Conservation (phyloP, 2,888 invertebrate genomes). For the Ormyrus rosae region DNA sequence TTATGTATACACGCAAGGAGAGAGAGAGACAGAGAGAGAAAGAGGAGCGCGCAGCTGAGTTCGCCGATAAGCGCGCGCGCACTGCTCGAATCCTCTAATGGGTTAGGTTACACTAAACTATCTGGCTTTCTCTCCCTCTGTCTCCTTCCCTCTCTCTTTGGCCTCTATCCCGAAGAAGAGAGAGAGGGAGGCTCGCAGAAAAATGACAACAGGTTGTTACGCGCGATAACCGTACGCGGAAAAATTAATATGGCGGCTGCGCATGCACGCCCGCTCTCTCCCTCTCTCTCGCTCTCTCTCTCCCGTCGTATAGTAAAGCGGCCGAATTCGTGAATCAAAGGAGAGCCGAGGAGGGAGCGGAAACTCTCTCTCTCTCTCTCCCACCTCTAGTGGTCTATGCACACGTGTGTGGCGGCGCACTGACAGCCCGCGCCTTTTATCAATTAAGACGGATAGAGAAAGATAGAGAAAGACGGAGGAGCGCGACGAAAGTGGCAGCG, state of each 20-base stretch:
- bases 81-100: constrained; percentile 2
- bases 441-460: constrained; percentile 7
- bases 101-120: constrained; percentile 8
- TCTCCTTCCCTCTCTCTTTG: too few species aligned
- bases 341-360: background rate
- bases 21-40: background rate
- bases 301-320: too few species aligned
- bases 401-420: background rate
- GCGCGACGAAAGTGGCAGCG: background rate
- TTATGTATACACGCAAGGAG: background rate
- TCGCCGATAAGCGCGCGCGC: background rate
- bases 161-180: too few species aligned
- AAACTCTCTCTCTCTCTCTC: too few species aligned
- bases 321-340: background rate
- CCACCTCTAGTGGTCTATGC: background rate
- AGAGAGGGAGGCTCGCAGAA: background rate
- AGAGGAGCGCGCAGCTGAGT: too few species aligned
- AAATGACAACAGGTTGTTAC: constrained; percentile 38
- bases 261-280: background rate
- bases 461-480: background rate
- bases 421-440: constrained; percentile 12
- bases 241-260: constrained; percentile 22
- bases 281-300: too few species aligned
- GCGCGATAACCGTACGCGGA: too few species aligned
- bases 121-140: background rate